A percentile compares a stretch with the other conserved stretches of the same genome.
Conservation (phyloP, 2,888 invertebrate species). For the Cephus rjabovi region DNA sequence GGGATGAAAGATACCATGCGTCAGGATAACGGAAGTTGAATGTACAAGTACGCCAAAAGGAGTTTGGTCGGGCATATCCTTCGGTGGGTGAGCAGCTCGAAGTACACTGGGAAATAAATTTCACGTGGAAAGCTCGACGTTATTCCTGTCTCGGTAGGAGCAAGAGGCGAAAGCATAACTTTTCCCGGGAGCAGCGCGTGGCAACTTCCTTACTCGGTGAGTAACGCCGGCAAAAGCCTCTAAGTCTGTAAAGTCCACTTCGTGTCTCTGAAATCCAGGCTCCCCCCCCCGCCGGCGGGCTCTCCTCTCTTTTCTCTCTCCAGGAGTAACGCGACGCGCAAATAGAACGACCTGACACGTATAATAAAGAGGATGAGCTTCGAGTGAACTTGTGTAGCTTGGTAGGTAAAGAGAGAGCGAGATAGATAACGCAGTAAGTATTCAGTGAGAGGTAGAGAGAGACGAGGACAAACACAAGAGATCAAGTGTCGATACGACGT, state of each 20-base stretch:
- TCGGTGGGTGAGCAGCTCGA: neutral
- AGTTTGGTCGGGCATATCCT: neutral
- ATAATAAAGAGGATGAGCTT: neutral
- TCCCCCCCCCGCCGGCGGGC: neutral
- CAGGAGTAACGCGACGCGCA: neutral
- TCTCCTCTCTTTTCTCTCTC: neutral
- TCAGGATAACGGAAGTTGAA: neutral
- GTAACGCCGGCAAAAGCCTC: neutral
- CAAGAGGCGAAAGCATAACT: neutral
- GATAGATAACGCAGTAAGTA: neutral
- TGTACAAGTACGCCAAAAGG: neutral
- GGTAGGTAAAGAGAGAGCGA: neutral
- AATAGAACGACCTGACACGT: neutral
- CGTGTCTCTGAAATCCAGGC: neutral
- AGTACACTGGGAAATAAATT: neutral
- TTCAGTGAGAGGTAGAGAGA: neutral
- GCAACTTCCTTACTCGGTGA: neutral
- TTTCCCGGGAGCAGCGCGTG: neutral
- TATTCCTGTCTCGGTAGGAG: neutral
- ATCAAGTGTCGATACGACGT: neutral
- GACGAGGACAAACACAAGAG: neutral
- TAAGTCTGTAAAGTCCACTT: constrained; percentile 7
- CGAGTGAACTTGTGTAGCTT: neutral
- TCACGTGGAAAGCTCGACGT: neutral
- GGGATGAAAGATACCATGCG: neutral